Conservation (phyloP, 2,113 vertebrate genomes). For the Pantherophis guttatus region DNA sequence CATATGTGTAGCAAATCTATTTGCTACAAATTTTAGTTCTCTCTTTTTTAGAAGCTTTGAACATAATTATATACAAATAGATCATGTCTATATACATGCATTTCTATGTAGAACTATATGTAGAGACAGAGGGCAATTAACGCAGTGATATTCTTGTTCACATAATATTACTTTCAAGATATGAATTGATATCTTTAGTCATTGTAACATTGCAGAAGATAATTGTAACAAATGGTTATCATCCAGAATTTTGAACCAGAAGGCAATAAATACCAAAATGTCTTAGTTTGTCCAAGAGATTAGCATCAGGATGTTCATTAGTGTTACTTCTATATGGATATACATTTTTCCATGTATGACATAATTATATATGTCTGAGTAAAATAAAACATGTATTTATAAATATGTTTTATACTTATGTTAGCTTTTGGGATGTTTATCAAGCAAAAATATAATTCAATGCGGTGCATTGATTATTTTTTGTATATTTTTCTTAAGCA, state of each 20-base stretch:
- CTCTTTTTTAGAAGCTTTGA: not conserved
- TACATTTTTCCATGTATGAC: constrained; percentile 67
- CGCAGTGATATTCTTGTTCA: not conserved
- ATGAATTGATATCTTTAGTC: not conserved
- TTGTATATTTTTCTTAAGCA: constrained; percentile 53
- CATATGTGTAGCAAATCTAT: not conserved
- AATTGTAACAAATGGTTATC: constrained; percentile 1
- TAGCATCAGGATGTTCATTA: constrained; percentile 45
- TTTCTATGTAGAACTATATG: not conserved
- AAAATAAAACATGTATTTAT: constrained; percentile 74
- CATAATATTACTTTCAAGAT: not conserved
- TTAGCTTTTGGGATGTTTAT: constrained; percentile 75
- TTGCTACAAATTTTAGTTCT: not conserved
- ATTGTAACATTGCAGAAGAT: not conserved
- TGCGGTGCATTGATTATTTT: constrained; percentile 76
- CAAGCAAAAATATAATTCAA: constrained; percentile 73
- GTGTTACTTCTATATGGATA: constrained; percentile 68
- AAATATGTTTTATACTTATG: constrained; percentile 75
- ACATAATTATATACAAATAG: not conserved
- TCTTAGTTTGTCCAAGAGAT: not conserved
- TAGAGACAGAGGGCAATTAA: not conserved
- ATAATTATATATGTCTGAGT: constrained; percentile 74
- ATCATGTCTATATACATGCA: not conserved
- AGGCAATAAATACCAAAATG: not conserved
- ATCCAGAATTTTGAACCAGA: not conserved